phyloP scores from a whole-genome alignment of 2,797 vertebrate species.

The Poeciliopsis presidionis region DNA sequence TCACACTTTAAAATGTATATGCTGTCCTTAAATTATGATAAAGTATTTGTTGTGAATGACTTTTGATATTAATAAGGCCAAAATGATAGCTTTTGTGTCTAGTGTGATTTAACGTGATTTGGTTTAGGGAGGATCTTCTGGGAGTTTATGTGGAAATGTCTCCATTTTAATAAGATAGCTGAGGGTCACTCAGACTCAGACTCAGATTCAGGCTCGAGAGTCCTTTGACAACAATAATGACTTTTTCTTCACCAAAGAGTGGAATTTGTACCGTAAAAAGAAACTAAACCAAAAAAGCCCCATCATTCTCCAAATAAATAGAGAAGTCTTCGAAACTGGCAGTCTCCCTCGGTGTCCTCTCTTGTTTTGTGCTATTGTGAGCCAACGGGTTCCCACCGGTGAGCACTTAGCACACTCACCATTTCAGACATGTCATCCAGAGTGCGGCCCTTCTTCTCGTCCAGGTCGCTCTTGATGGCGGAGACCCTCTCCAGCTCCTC shows the following conservation, averaged over 20 bases:
- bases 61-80: background rate
- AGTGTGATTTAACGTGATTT: background rate
- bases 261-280: background rate
- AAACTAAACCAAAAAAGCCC: background rate
- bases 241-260: background rate
- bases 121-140: background rate
- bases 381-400: background rate
- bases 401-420: conserved; percentile 77
- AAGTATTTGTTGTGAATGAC: background rate
- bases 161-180: background rate
- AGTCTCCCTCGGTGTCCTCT: background rate
- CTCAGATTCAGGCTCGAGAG: background rate
- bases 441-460: conserved; percentile 92
- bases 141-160: background rate
- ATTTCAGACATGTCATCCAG: conserved; percentile 96
- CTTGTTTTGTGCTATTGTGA: background rate
- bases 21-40: background rate
- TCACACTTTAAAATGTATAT: background rate
- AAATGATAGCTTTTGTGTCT: background rate
- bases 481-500: conserved; percentile 95
- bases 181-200: background rate
- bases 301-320: background rate
- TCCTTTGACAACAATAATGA: background rate
- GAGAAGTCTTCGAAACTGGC: background rate
- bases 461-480: conserved; percentile 93